These are phyloP conservation scores for Venustoraphidia nigricollis DNA, from an alignment of 2,888 invertebrate species.

Conservation along the genomic window DNA sequence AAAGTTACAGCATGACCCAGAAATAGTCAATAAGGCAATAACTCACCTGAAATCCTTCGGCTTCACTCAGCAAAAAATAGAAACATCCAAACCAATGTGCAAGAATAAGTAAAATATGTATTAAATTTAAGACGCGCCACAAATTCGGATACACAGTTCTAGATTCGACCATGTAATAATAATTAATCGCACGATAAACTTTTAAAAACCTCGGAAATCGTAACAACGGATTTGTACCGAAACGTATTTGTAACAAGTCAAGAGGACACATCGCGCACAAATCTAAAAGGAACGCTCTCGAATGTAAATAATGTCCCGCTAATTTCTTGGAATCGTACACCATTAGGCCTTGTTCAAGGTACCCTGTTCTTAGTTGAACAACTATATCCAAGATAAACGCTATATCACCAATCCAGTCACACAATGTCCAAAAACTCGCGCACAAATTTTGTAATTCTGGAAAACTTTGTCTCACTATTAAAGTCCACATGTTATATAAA, in stretches of 20 bases:
- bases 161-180: constrained; percentile 93
- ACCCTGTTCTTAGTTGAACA: constrained; percentile 87
- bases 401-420: constrained; percentile 74
- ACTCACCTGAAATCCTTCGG: constrained; percentile 65
- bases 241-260: constrained; percentile 71
- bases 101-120: constrained; percentile 84
- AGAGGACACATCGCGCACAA: constrained; percentile 68
- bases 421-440: constrained; percentile 61
- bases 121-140: constrained; percentile 88
- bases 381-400: constrained; percentile 78
- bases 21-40: constrained; percentile 24
- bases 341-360: constrained; percentile 88
- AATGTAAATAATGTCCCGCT: constrained; percentile 75
- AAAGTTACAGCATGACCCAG: too few species aligned
- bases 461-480: constrained; percentile 88
- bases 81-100: constrained; percentile 98
- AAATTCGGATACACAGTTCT: constrained; percentile 91
- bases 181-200: constrained; percentile 81
- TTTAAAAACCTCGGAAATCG: constrained; percentile 80
- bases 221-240: constrained; percentile 72
- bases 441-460: constrained; percentile 69
- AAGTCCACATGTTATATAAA: constrained; percentile 89
- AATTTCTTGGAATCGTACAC: constrained; percentile 84
- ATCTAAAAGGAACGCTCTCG: constrained; percentile 73
- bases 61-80: constrained; percentile 86